Evolutionary conservation across 2,888 invertebrate genomes (phyloP), one percentile per base, ranked within the genome.

Genomic region (Eretmocerus hayati): DNA sequence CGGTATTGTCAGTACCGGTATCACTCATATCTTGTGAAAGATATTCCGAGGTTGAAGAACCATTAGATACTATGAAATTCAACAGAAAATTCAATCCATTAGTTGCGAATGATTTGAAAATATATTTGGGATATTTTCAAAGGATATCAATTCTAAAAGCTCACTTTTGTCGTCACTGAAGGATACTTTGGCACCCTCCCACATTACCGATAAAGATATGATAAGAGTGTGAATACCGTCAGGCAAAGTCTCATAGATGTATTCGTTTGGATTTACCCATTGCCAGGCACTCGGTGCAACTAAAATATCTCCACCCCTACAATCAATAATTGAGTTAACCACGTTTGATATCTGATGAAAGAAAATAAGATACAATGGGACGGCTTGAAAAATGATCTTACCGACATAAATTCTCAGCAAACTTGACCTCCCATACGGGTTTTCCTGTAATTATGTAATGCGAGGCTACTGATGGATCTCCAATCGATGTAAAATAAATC

Each of bases 391-490:
- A n/a, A 15, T 37, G 5, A 20, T 16, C 22, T 5, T 46, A 60
- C 60, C 56, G 56, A 48, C 70, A 71, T n/a, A 71, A 55, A 31
- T 56, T 57, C 54, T 71, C 67, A 3, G 71, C 69, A 22, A 50
- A 63, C 63, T 78, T 79, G 0, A 75, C 73, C 52, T 83, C 81
- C 75, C 77, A 77, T 9, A 83, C 77, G 0, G 83, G 81, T 56
- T 77, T 75, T 0, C 83, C 83, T 5, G 80, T 75, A 23, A 81
- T 73, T 3, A 81, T 76, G 61, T 79, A 83, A 63, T 80, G 74
- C 0, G 79, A 75, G 48, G 72, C 73, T 3, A 63, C 67, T 19
- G 66, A 59, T 1, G 65, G 63, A 38, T 76, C 69, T 2, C 79
- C 79, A 48, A 83, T 77, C 5, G 81, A 71, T 0, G 80, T 77